A percentile compares a stretch with the other conserved stretches of the same genome.
Evolutionary conservation across 2,797 vertebrate genomes (phyloP).

Genomic region (Centropyge bicolor): DNA sequence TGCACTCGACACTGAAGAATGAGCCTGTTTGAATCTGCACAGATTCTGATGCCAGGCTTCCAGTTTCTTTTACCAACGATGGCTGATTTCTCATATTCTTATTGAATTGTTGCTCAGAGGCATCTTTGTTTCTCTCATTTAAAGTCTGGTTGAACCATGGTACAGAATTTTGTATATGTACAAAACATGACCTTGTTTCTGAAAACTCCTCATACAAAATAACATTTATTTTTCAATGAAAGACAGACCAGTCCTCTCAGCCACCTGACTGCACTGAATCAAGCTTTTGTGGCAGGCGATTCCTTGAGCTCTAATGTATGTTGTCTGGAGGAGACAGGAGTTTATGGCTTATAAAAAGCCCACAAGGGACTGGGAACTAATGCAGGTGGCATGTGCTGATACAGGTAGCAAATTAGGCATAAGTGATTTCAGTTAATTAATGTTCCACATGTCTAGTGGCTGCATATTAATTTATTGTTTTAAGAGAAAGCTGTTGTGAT

Average conservation of each 20-base stretch:
- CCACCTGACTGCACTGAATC: not conserved
- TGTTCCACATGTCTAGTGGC: not conserved
- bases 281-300: not conserved
- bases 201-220: not conserved
- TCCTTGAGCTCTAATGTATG: not conserved
- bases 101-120: not conserved
- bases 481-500: not conserved
- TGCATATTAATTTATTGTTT: constrained; percentile 10
- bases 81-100: not conserved
- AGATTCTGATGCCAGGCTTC: too few relatives aligned
- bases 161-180: not conserved
- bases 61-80: not conserved
- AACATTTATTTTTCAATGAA: not conserved
- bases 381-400: not conserved
- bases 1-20: too few relatives aligned
- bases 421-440: not conserved
- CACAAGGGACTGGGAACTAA: not conserved
- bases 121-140: not conserved
- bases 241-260: not conserved
- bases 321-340: not conserved
- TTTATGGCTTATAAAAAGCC: not conserved
- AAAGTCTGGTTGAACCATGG: not conserved
- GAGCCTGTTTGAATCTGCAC: too few relatives aligned
- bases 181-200: not conserved
- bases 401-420: not conserved